Percentiles rank a stretch among this genome's conserved stretches.
Conservation (phyloP, 1,140 invertebrate species). For the Drosophila azteca region DNA sequence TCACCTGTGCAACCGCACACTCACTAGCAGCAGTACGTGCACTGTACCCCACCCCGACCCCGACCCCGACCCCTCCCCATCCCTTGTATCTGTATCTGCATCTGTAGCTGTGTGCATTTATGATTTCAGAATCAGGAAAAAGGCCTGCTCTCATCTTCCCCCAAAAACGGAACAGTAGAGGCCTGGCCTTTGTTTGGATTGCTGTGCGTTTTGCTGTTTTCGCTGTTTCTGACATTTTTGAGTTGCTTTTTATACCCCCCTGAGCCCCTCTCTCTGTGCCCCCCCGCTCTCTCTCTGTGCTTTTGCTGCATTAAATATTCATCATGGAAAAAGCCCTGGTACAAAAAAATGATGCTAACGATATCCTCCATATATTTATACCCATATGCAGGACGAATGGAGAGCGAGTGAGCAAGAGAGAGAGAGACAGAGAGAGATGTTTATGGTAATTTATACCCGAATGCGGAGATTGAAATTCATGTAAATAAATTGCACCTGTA, state of each 20-base stretch:
- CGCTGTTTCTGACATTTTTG: constrained; percentile 74
- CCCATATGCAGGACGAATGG: not conserved
- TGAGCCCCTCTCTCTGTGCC: not conserved
- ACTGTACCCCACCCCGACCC: constrained; percentile 1
- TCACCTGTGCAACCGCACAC: constrained; percentile 68
- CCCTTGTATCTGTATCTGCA: not conserved
- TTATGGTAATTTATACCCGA: constrained; percentile 56
- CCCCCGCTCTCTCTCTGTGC: not conserved
- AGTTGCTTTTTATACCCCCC: constrained; percentile 6
- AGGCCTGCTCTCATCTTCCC: constrained; percentile 15
- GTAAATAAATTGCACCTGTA: constrained; percentile 56
- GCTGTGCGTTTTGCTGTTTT: constrained; percentile 50
- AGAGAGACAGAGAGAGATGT: constrained; percentile 18
- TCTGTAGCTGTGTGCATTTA: constrained; percentile 38
- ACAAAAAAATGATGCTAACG: constrained; percentile 4
- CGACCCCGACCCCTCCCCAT: not conserved
- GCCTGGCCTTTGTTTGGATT: constrained; percentile 53
- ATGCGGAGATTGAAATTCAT: constrained; percentile 61
- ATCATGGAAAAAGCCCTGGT: constrained; percentile 46
- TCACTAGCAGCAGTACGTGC: constrained; percentile 12
- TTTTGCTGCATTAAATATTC: constrained; percentile 65
- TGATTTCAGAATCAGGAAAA: constrained; percentile 63
- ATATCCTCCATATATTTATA: too few relatives aligned
- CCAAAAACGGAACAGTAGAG: constrained; percentile 35
- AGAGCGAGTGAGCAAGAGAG: not conserved